Evolutionary conservation across 2,113 vertebrate genomes (phyloP).

Genomic region (Dicerorhinus sumatrensis): DNA sequence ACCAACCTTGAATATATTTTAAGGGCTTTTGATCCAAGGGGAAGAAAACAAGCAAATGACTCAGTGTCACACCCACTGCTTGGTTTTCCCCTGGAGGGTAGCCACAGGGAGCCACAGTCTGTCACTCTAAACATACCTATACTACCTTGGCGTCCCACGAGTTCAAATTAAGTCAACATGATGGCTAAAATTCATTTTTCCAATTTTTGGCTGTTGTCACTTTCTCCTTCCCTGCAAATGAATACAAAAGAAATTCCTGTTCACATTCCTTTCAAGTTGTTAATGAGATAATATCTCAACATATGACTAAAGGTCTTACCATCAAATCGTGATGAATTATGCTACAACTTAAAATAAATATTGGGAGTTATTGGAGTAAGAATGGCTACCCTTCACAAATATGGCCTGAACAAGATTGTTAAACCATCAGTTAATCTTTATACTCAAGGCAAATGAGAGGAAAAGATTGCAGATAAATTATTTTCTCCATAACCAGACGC

Average conservation of each 20-base stretch:
- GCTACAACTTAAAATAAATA: conserved; percentile 58
- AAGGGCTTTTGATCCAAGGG: conserved; percentile 29
- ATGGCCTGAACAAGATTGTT: conserved; percentile 39
- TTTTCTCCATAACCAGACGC: conserved; percentile 55
- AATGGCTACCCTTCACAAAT: conserved; percentile 55
- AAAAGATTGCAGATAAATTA: conserved; percentile 66
- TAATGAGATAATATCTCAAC: conserved; percentile 31
- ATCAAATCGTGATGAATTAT: conserved; percentile 51
- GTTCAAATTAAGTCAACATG: neutral
- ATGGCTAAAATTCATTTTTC: neutral
- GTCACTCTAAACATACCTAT: neutral
- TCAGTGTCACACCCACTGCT: neutral
- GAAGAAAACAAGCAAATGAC: neutral
- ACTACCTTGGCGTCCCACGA: neutral
- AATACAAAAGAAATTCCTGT: conserved; percentile 17
- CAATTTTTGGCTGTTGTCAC: neutral
- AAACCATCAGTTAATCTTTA: conserved; percentile 74
- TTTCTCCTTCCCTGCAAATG: conserved; percentile 28
- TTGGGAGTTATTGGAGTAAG: conserved; percentile 30
- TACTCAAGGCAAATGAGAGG: conserved; percentile 55
- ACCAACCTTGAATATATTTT: conserved; percentile 15
- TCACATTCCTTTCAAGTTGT: conserved; percentile 44
- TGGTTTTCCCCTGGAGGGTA: neutral
- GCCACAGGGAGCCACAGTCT: neutral
- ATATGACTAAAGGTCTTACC: conserved; percentile 46